These are phyloP conservation scores for Pemphigus obesinymphae DNA, from an alignment of 1,140 invertebrate species.

Conservation along the genomic window DNA sequence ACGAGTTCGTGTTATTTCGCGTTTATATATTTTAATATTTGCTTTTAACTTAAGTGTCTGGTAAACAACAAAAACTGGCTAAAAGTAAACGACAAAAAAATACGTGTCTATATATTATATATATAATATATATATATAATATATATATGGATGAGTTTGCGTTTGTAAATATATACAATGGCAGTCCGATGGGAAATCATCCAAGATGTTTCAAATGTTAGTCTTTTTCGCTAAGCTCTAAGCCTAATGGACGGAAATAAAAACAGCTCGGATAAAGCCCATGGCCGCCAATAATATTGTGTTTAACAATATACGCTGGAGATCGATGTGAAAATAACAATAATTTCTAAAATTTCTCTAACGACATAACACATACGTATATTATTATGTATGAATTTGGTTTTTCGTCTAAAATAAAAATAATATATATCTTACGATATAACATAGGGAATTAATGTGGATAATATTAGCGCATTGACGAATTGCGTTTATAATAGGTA, in stretches of 20 bases:
- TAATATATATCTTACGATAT: too few species aligned
- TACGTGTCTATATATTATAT: too few species aligned
- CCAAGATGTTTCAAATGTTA: conserved; percentile 3
- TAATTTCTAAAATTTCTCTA: too few species aligned
- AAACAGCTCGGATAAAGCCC: conserved; percentile 10
- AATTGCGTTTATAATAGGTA: too few species aligned
- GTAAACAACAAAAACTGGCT: neutral
- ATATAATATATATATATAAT: too few species aligned
- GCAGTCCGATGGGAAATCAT: conserved; percentile 37
- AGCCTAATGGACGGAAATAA: conserved; percentile 20
- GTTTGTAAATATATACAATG: neutral
- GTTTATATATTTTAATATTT: conserved; percentile 8
- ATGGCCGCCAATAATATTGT: too few species aligned
- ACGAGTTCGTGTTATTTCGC: neutral
- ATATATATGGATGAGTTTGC: neutral
- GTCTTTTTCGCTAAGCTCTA: neutral
- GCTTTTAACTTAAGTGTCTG: conserved; percentile 35
- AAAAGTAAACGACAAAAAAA: neutral
- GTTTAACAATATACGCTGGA: conserved; percentile 1
- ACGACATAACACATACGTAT: too few species aligned
- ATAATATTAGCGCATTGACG: too few species aligned
- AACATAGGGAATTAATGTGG: too few species aligned
- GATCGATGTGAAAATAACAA: neutral
- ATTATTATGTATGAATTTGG: too few species aligned
- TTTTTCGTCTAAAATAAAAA: too few species aligned